phyloP scores from a whole-genome alignment of 2,113 vertebrate species.

The Ochotona princeps region DNA sequence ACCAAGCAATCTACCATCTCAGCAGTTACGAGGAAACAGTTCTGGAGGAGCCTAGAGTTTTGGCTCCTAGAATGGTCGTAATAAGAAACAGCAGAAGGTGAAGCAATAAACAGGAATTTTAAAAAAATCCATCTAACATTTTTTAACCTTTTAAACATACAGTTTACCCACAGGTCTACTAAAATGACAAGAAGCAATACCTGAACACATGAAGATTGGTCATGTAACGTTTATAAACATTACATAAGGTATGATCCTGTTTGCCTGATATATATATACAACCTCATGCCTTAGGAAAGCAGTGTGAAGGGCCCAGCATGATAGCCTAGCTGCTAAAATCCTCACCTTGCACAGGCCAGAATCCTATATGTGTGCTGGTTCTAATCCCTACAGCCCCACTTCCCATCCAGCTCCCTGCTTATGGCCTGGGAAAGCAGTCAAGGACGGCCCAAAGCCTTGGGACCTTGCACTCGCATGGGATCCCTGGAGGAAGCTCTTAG shows the following conservation, averaged over 20 bases:
- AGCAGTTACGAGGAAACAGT: neutral
- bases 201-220: neutral
- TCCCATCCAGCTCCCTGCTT: no score
- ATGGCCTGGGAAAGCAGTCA: no score
- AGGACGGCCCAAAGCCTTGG: no score
- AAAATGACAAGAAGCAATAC: slow-evolving; percentile 34
- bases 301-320: neutral
- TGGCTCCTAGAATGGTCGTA: neutral
- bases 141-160: neutral
- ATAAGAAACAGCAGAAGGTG: neutral
- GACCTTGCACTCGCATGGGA: no score
- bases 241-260: neutral
- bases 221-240: neutral
- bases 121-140: neutral
- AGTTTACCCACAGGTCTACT: neutral
- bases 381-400: no score
- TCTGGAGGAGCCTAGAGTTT: neutral
- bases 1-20: neutral
- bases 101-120: no score
- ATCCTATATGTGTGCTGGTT: no score
- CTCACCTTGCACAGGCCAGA: no score
- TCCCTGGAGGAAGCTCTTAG: no score
- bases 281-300: neutral
- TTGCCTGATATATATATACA: neutral
- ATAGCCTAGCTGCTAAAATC: no score